Conservation (phyloP, 1,140 invertebrate species). For the Ptiloglossa arizonensis region DNA sequence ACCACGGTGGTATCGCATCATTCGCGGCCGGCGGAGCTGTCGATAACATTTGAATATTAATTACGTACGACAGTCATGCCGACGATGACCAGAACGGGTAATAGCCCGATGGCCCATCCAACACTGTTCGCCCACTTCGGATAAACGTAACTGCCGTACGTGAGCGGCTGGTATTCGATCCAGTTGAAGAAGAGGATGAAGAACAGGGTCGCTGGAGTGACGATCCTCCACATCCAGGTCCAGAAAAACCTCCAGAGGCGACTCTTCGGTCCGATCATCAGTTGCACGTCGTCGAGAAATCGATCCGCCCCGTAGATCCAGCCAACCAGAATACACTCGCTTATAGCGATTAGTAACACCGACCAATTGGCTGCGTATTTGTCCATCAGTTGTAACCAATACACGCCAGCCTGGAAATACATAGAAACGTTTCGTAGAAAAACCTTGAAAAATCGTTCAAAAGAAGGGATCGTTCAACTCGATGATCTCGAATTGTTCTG, state of each 20-base stretch:
- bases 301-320: slow-evolving; percentile 93
- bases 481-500: too few species aligned
- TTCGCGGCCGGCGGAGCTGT: neutral
- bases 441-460: too few species aligned
- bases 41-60: too few species aligned
- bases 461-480: too few species aligned
- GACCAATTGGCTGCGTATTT: slow-evolving; percentile 94
- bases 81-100: slow-evolving; percentile 88
- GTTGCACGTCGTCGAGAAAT: slow-evolving; percentile 89
- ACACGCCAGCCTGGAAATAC: slow-evolving; percentile 88
- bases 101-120: slow-evolving; percentile 89
- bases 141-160: slow-evolving; percentile 88
- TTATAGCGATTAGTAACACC: slow-evolving; percentile 90
- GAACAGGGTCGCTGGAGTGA: slow-evolving; percentile 89
- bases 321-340: slow-evolving; percentile 89
- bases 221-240: slow-evolving; percentile 90
- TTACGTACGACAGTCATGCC: slow-evolving; percentile 85
- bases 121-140: slow-evolving; percentile 89
- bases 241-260: slow-evolving; percentile 89
- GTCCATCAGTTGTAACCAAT: slow-evolving; percentile 92
- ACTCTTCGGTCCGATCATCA: slow-evolving; percentile 90
- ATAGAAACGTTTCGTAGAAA: too few species aligned
- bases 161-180: slow-evolving; percentile 90
- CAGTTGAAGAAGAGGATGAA: slow-evolving; percentile 92
- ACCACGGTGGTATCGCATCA: too few species aligned